These are phyloP conservation scores for Sebastes oblongus DNA, from an alignment of 2,797 vertebrate species.

Conservation along the genomic window DNA sequence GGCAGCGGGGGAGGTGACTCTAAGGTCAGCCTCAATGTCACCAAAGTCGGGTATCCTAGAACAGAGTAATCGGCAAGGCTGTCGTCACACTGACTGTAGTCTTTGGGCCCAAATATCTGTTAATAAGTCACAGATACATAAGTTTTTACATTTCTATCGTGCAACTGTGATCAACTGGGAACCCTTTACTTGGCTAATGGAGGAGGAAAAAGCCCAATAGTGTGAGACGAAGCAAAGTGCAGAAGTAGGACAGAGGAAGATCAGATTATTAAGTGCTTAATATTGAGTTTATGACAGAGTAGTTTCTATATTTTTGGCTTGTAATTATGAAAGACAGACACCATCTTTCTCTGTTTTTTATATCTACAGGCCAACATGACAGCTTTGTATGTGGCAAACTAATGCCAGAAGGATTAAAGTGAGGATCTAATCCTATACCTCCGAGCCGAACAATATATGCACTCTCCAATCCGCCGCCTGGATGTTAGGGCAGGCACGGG, in stretches of 20 bases:
- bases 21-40: constrained; percentile 99
- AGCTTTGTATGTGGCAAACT: background rate
- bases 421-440: background rate
- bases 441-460: constrained; percentile 13
- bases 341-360: constrained; percentile 56
- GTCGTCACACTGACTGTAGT: constrained; percentile 73
- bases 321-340: constrained; percentile 71
- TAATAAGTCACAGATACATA: constrained; percentile 9
- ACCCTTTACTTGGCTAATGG: constrained; percentile 83
- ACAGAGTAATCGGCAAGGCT: constrained; percentile 99
- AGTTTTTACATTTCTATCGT: constrained; percentile 36
- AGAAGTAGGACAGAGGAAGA: constrained; percentile 7
- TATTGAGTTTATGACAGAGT: constrained; percentile 18
- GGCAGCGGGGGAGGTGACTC: constrained; percentile 99
- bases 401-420: background rate
- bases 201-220: constrained; percentile 40
- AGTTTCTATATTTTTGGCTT: constrained; percentile 58
- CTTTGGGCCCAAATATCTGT: constrained; percentile 29
- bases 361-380: constrained; percentile 71
- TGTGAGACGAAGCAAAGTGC: constrained; percentile 1
- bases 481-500: constrained; percentile 72
- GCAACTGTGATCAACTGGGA: constrained; percentile 78
- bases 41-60: constrained; percentile 98
- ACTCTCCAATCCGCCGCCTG: constrained; percentile 65
- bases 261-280: background rate